Evolutionary conservation across 1,140 invertebrate genomes (phyloP).

Genomic region (Hirudo medicinalis): DNA sequence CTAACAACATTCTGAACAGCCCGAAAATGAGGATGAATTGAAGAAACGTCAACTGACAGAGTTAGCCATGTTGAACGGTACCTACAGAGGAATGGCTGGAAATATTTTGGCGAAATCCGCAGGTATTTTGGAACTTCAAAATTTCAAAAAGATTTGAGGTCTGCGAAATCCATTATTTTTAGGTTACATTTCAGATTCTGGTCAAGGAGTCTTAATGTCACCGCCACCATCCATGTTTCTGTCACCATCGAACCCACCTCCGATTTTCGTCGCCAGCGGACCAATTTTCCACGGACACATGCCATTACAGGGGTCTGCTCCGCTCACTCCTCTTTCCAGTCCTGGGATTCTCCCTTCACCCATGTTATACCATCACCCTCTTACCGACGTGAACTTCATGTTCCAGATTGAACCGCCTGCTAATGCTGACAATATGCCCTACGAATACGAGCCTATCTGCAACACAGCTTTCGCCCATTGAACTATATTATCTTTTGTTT

Average conservation of each 20-base stretch:
- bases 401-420: no score
- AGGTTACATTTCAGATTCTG: background rate
- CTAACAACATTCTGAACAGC: conserved; percentile 49
- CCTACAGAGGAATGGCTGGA: conserved; percentile 63
- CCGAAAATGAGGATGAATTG: conserved; percentile 96
- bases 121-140: background rate
- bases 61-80: conserved; percentile 98
- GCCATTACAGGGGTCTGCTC: background rate
- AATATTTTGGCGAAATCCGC: background rate
- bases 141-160: background rate
- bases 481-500: no score
- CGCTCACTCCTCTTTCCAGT: background rate
- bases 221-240: background rate
- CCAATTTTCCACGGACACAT: conserved; percentile 1
- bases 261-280: background rate
- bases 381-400: no score
- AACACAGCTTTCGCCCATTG: no score
- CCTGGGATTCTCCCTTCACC: background rate
- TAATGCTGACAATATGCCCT: no score
- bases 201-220: background rate
- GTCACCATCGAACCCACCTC: background rate
- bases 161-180: background rate
- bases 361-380: no score
- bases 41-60: conserved; percentile 99
- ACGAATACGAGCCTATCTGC: no score